Percentiles rank a stretch among this genome's conserved stretches.
Evolutionary conservation across 2,888 invertebrate species (phyloP).

Genomic region (Schrankia costaestrigalis): DNA sequence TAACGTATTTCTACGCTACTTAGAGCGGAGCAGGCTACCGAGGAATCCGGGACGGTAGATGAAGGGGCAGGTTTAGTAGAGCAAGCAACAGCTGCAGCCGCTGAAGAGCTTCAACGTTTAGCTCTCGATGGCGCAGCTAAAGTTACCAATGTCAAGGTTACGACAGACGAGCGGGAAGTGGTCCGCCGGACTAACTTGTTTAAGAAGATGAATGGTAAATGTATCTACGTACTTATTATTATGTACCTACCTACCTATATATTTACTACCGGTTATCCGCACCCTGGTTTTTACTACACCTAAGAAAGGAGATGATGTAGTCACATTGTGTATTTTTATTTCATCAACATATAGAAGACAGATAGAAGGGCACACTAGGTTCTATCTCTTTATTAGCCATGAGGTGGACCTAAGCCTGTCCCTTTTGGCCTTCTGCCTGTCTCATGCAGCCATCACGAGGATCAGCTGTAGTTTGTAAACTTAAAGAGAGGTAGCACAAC

Average conservation of each 20-base stretch:
- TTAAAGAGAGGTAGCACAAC: too few species aligned
- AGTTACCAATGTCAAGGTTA: constrained; percentile 88
- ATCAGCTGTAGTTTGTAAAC: too few species aligned
- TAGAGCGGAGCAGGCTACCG: constrained; percentile 64
- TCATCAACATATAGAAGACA: too few species aligned
- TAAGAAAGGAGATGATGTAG: too few species aligned
- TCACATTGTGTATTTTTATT: too few species aligned
- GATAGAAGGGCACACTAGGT: too few species aligned
- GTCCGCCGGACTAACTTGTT: constrained; percentile 64
- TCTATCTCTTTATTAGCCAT: too few species aligned
- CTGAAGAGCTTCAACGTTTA: constrained; percentile 83
- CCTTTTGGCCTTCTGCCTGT: too few species aligned
- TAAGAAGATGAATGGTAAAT: constrained; percentile 63
- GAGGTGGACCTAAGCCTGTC: too few species aligned
- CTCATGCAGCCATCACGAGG: too few species aligned
- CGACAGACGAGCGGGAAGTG: constrained; percentile 87
- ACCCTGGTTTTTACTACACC: too few species aligned
- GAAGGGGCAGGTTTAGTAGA: constrained; percentile 81
- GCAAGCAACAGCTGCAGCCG: constrained; percentile 83
- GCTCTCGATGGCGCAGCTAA: constrained; percentile 85
- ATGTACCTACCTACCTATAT: neutral
- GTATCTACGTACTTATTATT: constrained; percentile 3
- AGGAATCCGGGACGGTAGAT: constrained; percentile 61
- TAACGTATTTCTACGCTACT: neutral
- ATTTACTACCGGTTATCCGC: neutral